These are phyloP conservation scores for Myathropa florea DNA, from an alignment of 2,888 invertebrate species.

Conservation along the genomic window DNA sequence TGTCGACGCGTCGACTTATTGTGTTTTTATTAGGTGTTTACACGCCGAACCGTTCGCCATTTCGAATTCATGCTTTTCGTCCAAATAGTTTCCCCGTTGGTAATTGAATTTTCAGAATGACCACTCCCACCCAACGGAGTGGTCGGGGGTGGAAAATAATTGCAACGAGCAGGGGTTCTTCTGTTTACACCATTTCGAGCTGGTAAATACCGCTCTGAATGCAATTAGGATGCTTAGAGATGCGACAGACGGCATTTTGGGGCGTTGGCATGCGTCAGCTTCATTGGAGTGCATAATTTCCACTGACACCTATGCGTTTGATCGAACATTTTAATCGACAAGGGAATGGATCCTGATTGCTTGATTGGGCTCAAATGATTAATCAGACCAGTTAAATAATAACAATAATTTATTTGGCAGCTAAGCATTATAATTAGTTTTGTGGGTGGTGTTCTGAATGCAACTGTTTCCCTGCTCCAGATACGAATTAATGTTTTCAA, in stretches of 20 bases:
- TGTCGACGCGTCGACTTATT: constrained; percentile 67
- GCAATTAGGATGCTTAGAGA: constrained; percentile 50
- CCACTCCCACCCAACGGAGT: constrained; percentile 11
- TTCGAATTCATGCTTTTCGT: constrained; percentile 65
- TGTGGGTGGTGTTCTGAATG: constrained; percentile 13
- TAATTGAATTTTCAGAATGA: constrained; percentile 66
- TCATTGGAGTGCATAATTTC: constrained; percentile 30
- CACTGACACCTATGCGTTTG: constrained; percentile 27
- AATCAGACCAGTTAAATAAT: constrained; percentile 67
- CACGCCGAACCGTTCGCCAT: constrained; percentile 58
- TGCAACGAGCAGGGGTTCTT: not conserved
- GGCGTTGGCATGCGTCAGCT: not conserved
- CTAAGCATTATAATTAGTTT: constrained; percentile 69
- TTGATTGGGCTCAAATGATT: constrained; percentile 65
- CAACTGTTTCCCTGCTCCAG: constrained; percentile 11
- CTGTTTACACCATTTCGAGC: constrained; percentile 14
- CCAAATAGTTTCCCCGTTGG: constrained; percentile 47
- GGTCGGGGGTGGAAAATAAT: not conserved
- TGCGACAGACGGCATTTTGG: constrained; percentile 15
- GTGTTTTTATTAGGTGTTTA: constrained; percentile 71
- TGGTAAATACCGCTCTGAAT: constrained; percentile 27
- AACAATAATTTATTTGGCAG: constrained; percentile 68
- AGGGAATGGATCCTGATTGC: constrained; percentile 48
- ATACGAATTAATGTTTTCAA: constrained; percentile 68
- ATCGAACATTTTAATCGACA: constrained; percentile 57